phyloP scores from a whole-genome alignment of 2,113 vertebrate species.

The Progne subis region DNA sequence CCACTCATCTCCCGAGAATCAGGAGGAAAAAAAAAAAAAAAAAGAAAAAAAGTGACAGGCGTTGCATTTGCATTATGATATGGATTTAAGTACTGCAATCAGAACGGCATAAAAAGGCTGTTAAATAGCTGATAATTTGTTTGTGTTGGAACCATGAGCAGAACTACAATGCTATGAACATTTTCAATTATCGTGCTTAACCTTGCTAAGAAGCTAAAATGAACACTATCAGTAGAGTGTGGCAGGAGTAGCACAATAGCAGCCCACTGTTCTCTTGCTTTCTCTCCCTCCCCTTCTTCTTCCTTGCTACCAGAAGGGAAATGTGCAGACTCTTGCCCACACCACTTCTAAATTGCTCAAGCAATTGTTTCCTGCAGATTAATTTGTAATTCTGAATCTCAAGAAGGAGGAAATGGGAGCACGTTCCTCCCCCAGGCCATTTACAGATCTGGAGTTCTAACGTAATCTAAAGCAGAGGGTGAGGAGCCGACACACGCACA shows the following conservation, averaged over 20 bases:
- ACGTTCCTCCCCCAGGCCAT: constrained; percentile 36
- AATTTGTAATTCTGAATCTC: constrained; percentile 69
- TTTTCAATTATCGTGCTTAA: constrained; percentile 55
- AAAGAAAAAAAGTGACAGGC: background rate
- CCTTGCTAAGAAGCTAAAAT: constrained; percentile 18
- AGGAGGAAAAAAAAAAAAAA: background rate
- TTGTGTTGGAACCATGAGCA: background rate
- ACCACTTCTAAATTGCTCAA: constrained; percentile 54
- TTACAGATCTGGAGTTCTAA: constrained; percentile 19
- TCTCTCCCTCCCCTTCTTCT: background rate
- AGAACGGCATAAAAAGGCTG: constrained; percentile 45
- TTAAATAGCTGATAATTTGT: constrained; percentile 65
- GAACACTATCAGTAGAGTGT: background rate
- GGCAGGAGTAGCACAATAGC: background rate
- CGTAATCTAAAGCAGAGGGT: constrained; percentile 29
- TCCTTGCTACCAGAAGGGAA: background rate
- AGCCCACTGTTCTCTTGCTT: background rate
- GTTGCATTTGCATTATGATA: constrained; percentile 19
- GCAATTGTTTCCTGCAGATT: constrained; percentile 73
- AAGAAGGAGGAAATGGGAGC: constrained; percentile 55
- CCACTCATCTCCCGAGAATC: background rate
- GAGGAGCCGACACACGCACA: background rate
- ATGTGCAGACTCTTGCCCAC: background rate
- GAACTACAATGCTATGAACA: background rate
- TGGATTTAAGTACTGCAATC: constrained; percentile 45